Conservation (phyloP, 1,140 invertebrate species). For the Goniozus legneri region DNA sequence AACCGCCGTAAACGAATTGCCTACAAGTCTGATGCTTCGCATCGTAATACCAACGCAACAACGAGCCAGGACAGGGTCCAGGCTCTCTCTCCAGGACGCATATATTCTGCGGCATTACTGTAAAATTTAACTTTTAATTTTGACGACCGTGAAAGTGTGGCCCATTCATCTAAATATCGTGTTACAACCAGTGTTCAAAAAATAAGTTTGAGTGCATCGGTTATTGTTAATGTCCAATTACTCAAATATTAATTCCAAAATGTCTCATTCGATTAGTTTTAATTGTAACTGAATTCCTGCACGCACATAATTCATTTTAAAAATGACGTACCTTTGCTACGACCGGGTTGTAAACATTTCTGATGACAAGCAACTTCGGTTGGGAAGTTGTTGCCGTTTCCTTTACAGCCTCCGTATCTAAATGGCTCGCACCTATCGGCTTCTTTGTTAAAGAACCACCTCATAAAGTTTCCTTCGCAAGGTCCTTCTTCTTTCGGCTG, state of each 20-base stretch:
- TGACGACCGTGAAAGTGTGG: no score
- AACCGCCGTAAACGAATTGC: slow-evolving; percentile 64
- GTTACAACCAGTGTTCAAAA: no score
- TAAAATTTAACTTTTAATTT: slow-evolving; percentile 24
- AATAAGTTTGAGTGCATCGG: no score
- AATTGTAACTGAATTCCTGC: no score
- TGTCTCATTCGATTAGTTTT: no score
- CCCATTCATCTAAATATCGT: no score
- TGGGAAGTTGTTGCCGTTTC: slow-evolving; percentile 83
- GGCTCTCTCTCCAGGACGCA: slow-evolving; percentile 57
- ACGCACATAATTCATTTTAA: no score
- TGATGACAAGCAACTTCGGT: slow-evolving; percentile 77
- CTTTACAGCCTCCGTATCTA: slow-evolving; percentile 86
- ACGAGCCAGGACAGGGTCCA: slow-evolving; percentile 58
- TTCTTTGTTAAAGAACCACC: slow-evolving; percentile 79
- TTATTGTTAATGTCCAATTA: no score
- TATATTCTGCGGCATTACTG: slow-evolving; percentile 50
- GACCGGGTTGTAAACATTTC: slow-evolving; percentile 69
- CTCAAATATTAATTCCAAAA: no score
- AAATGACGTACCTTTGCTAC: slow-evolving; percentile 64
- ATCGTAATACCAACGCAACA: slow-evolving; percentile 63
- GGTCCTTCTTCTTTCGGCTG: slow-evolving; percentile 74
- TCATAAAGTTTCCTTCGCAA: slow-evolving; percentile 76
- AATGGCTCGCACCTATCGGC: slow-evolving; percentile 71
- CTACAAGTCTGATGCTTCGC: slow-evolving; percentile 52